Conservation (phyloP, 2,888 invertebrate genomes). For the Nomada ruficornis region DNA sequence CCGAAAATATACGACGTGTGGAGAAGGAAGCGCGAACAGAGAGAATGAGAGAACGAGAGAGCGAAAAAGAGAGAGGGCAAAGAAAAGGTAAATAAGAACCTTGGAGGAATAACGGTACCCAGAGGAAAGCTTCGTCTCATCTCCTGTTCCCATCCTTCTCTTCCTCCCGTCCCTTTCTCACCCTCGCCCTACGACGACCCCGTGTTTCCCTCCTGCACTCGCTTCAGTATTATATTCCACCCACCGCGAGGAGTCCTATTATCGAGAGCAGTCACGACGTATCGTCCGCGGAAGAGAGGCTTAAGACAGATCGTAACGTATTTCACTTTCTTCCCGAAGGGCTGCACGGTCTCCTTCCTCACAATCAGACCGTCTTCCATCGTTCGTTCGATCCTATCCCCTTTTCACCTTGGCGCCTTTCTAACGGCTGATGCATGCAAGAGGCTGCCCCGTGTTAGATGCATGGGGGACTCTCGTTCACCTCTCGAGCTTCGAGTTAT, state of each 20-base stretch:
- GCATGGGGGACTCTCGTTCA: constrained; percentile 22
- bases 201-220: constrained; percentile 42
- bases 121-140: constrained; percentile 68
- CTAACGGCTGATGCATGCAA: constrained; percentile 73
- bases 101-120: constrained; percentile 70
- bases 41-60: constrained; percentile 37
- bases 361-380: background rate
- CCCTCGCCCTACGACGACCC: constrained; percentile 14
- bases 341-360: constrained; percentile 46
- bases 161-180: background rate
- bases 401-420: constrained; percentile 17
- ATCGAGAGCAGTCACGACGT: constrained; percentile 79
- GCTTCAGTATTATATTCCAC: constrained; percentile 75
- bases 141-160: constrained; percentile 49
- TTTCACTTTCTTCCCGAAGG: constrained; percentile 81
- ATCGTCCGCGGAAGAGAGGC: constrained; percentile 74
- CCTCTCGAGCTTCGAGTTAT: constrained; percentile 32
- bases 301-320: constrained; percentile 76
- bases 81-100: constrained; percentile 79
- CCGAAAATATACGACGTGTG: constrained; percentile 70
- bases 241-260: constrained; percentile 78
- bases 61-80: constrained; percentile 25
- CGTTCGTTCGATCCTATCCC: constrained; percentile 7
- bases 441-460: constrained; percentile 23
- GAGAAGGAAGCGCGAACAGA: constrained; percentile 56